A percentile compares a stretch with the other conserved stretches of the same genome.
Conservation (phyloP, 2,113 vertebrate species). For the Butorides virescens region DNA sequence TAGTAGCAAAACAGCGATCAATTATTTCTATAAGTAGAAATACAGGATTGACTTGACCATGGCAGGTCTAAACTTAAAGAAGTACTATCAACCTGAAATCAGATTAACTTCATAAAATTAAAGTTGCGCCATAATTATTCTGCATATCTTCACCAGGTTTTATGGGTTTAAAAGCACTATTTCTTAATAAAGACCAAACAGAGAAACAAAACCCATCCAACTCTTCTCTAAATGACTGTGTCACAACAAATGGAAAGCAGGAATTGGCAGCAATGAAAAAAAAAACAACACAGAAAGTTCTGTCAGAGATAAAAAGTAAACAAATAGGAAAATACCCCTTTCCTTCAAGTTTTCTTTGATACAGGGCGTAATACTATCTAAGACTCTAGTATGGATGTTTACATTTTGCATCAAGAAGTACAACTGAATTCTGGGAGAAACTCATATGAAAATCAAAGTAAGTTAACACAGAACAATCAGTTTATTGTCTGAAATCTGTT, state of each 20-base stretch:
- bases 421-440: background rate
- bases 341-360: background rate
- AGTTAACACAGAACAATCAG: background rate
- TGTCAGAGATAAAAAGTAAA: background rate
- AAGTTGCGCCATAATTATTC: background rate
- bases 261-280: background rate
- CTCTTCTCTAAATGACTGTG: background rate
- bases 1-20: background rate
- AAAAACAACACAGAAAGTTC: background rate
- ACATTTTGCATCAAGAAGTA: background rate
- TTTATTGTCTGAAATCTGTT: background rate
- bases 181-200: background rate
- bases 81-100: background rate
- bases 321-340: background rate
- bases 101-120: background rate
- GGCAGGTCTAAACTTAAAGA: background rate
- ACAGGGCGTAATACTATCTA: background rate
- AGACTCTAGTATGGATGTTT: background rate
- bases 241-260: background rate
- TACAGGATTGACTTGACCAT: background rate
- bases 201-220: background rate
- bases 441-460: background rate
- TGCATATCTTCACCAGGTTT: background rate
- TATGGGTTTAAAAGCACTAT: background rate
- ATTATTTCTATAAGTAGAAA: background rate